phyloP scores from a whole-genome alignment of 2,113 vertebrate genomes.

The Pitta sordida region DNA sequence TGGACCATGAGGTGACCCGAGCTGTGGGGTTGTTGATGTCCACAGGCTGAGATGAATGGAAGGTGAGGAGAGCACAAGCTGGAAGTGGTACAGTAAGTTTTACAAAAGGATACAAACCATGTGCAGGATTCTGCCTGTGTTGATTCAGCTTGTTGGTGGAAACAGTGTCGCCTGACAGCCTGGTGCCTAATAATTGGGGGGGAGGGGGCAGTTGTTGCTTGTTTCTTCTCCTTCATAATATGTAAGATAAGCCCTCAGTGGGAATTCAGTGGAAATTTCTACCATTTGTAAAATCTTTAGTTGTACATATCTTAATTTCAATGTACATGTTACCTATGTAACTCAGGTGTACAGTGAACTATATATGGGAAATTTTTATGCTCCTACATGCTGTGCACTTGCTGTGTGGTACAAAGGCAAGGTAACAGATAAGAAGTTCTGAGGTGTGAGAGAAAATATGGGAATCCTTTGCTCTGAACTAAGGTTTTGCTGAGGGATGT shows the following conservation, averaged over 20 bases:
- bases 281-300: not conserved
- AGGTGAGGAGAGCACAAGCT: not conserved
- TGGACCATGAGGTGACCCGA: not conserved
- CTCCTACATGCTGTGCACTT: not conserved
- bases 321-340: not conserved
- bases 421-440: not conserved
- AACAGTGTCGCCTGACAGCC: not conserved
- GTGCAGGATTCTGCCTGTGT: not conserved
- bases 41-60: not conserved
- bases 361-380: not conserved
- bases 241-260: not conserved
- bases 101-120: not conserved
- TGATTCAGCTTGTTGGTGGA: not conserved
- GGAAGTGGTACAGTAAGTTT: not conserved
- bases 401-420: not conserved
- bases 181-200: not conserved
- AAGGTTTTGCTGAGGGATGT: not conserved
- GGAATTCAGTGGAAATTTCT: not conserved
- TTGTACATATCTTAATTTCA: not conserved
- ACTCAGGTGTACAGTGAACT: not conserved
- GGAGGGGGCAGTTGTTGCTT: not conserved
- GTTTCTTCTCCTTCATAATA: not conserved
- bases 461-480: not conserved
- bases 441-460: not conserved
- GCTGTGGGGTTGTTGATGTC: not conserved